Conservation (phyloP, 2,113 vertebrate genomes). For the Rynchops niger region DNA sequence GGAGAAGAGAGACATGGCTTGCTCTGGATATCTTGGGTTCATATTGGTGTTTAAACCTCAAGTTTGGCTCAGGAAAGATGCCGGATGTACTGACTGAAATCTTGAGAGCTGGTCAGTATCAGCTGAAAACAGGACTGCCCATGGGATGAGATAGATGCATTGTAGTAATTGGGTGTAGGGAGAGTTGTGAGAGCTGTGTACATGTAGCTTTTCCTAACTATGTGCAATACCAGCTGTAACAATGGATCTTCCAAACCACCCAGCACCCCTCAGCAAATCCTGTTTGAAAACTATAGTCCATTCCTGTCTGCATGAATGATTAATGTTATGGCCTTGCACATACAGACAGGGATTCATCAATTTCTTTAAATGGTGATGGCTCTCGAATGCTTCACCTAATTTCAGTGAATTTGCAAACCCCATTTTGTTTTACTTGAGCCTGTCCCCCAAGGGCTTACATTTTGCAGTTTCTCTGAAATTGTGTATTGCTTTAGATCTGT, state of each 20-base stretch:
- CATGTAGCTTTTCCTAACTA: neutral
- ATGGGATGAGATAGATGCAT: no score
- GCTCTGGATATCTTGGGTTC: neutral
- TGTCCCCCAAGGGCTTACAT: neutral
- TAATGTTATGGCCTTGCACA: neutral
- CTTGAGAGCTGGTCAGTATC: neutral
- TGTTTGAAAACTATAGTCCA: neutral
- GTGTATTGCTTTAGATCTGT: neutral
- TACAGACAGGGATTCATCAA: slow-evolving; percentile 2
- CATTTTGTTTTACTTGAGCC: neutral
- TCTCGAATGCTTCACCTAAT: slow-evolving; percentile 16
- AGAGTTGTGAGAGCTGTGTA: neutral
- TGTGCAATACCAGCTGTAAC: neutral
- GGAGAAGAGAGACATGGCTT: neutral
- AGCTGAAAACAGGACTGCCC: neutral
- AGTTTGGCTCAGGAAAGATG: neutral
- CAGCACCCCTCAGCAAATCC: neutral
- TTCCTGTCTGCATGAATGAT: slow-evolving; percentile 20
- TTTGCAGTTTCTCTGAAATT: neutral
- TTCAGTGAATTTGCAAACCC: slow-evolving; percentile 56
- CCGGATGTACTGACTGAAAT: neutral
- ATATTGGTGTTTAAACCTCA: neutral
- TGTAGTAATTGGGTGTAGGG: fast-evolving
- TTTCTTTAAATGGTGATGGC: slow-evolving; percentile 28
- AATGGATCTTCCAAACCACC: neutral